Percentiles rank a stretch among this genome's conserved stretches.
Conservation (phyloP, 2,888 invertebrate species). For the Nipponacmea schrenckii region DNA sequence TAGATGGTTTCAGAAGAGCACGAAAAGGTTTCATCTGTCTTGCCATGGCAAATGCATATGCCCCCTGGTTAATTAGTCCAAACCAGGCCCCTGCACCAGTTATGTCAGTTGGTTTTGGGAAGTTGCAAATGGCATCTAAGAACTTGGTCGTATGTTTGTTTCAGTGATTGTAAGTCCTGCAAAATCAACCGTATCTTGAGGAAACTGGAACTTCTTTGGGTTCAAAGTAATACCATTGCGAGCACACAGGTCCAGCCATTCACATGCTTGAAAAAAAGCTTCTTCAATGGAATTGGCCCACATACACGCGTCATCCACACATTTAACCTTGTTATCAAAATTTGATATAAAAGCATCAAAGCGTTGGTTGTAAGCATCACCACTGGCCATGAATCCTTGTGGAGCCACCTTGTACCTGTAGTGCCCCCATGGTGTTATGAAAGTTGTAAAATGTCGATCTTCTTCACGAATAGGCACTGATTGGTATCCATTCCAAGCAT, state of each 20-base stretch:
- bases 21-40: constrained; percentile 33
- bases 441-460: constrained; percentile 4
- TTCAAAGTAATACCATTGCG: constrained; percentile 33
- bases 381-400: constrained; percentile 28
- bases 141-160: constrained; percentile 36
- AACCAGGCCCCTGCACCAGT: constrained; percentile 40
- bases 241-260: constrained; percentile 33
- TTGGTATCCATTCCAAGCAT: constrained; percentile 15
- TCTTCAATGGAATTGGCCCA: constrained; percentile 31
- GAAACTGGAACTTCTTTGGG: constrained; percentile 30
- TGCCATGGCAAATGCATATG: constrained; percentile 36
- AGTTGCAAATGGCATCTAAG: constrained; percentile 34
- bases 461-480: constrained; percentile 15
- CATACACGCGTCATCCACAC: constrained; percentile 35
- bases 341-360: constrained; percentile 32
- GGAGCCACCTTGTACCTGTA: constrained; percentile 9
- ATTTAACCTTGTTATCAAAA: constrained; percentile 31
- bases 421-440: no score
- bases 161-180: constrained; percentile 30
- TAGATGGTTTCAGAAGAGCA: constrained; percentile 26
- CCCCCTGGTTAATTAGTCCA: constrained; percentile 39
- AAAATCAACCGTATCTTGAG: constrained; percentile 29
- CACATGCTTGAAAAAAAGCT: constrained; percentile 33
- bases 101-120: constrained; percentile 34
- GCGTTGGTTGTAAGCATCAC: constrained; percentile 35